Base-by-base conservation (phyloP, 2,113 vertebrate genomes). In the Crotalus horridus region DNA sequence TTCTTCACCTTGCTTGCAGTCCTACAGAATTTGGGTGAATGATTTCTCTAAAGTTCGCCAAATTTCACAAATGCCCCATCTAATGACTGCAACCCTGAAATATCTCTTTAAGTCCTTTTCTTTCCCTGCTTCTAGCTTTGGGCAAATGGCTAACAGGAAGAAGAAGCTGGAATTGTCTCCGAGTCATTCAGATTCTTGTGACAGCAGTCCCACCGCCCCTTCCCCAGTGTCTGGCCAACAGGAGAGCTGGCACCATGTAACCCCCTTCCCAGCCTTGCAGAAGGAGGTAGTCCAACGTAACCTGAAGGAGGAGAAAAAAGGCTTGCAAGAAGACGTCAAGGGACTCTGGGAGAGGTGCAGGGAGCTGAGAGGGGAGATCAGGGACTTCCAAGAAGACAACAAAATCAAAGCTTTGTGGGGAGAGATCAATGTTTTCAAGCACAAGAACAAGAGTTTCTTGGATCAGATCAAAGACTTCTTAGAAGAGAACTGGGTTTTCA, bases 311-410 rank as follows among this genome's bases (percentile, higher is more conserved):
- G 88, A 94, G 43, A 89, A 91, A 69, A 85, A 6, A 9, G 29
- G 3, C 3, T 64, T 94, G 61, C 93, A 64, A 46, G 88, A 91
- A 33, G 56, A 95, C 61, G 89, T 69, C 0, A 91, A 89, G 85
- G 43, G 12, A 7, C 93, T 93, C 21, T 94, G 81, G 86, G 93
- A 87, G 15, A 39, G n/a, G 21, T 90, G 15, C 51, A 90, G 81
- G 64, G 54, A 90, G 0, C 93, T 94, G 74, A 33, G 87, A 29
- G 7, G 39, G 51, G 88, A 87, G 20, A 85, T 94, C 91, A 93
- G 94, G 91, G 51, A 5, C 10, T 96, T 96, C 94, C 92, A 91
- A 33, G n/a, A 91, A 0, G 85, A 95, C 24, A 94, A 48, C 26
- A 91, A 91, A 89, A 64, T 39, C 33, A 93, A 93, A 90, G 90